These are phyloP conservation scores for Diorhabda elongata DNA, from an alignment of 1,140 invertebrate species.

Conservation along the genomic window DNA sequence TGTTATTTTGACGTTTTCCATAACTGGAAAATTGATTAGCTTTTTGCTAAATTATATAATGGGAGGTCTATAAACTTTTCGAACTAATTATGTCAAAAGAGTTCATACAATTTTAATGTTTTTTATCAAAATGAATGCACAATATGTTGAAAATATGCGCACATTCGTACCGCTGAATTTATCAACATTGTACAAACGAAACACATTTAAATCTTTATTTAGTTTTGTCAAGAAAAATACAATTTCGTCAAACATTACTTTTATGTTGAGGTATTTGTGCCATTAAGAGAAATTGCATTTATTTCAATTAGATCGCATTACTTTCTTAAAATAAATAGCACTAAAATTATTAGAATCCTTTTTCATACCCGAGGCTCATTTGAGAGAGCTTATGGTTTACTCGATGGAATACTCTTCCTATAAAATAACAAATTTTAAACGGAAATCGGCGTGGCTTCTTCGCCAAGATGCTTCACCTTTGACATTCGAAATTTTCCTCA, in stretches of 20 bases:
- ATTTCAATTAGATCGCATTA: neutral
- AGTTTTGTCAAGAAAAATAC: conserved; percentile 11
- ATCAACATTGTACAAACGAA: conserved; percentile 22
- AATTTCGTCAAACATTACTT: conserved; percentile 16
- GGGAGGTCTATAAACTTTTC: conserved; percentile 13
- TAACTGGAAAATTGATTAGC: conserved; percentile 19
- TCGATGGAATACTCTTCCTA: no score
- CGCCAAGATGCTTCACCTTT: no score
- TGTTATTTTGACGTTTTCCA: neutral
- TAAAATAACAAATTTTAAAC: no score
- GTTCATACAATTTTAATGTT: conserved; percentile 17
- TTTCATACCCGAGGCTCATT: no score
- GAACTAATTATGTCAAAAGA: conserved; percentile 18
- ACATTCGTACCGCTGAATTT: conserved; percentile 17
- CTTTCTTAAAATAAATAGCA: no score
- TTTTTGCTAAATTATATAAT: conserved; percentile 30
- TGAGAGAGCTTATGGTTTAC: no score
- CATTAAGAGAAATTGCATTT: conserved; percentile 35
- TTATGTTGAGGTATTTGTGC: conserved; percentile 29
- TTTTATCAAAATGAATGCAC: conserved; percentile 22
- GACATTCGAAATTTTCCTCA: no score
- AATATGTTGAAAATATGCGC: conserved; percentile 16
- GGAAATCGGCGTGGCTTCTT: no score
- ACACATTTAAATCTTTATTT: conserved; percentile 9
- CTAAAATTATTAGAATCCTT: no score